These are phyloP conservation scores for Muscidifurax raptorellus DNA, from an alignment of 1,140 invertebrate genomes.

Conservation along the genomic window DNA sequence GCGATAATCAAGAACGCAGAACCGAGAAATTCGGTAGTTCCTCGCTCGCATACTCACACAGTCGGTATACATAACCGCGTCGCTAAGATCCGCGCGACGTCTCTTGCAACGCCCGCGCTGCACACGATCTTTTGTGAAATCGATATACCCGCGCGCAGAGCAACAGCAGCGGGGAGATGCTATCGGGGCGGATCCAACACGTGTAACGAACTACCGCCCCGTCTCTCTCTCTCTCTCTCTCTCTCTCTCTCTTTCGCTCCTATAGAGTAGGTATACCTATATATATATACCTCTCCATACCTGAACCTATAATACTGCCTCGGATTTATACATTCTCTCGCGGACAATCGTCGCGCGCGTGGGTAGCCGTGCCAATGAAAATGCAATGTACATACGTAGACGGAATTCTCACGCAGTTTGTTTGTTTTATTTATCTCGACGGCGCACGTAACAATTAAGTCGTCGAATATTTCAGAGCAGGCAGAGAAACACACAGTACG, in stretches of 20 bases:
- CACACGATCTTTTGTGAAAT: slow-evolving; percentile 69
- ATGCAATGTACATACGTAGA: not conserved
- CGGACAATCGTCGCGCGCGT: not conserved
- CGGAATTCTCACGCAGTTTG: not conserved
- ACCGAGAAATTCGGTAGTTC: slow-evolving; percentile 34
- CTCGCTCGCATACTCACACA: slow-evolving; percentile 33
- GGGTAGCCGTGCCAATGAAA: not conserved
- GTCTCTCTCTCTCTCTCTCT: not conserved
- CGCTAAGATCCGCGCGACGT: not conserved
- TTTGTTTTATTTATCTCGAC: not conserved
- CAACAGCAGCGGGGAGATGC: slow-evolving; percentile 60
- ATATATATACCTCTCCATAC: not conserved
- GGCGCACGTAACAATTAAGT: not conserved
- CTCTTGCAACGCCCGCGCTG: not conserved
- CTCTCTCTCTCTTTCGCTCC: no score
- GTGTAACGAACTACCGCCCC: slow-evolving; percentile 73
- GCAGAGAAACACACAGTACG: no score
- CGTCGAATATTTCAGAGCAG: not conserved
- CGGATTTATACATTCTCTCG: not conserved
- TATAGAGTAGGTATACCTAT: not conserved
- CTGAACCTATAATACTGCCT: not conserved
- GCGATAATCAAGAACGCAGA: no score
- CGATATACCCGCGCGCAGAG: slow-evolving; percentile 64
- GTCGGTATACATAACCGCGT: no score
- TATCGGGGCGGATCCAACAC: slow-evolving; percentile 72